Conservation (phyloP, 2,113 vertebrate genomes). For the Petaurus breviceps region DNA sequence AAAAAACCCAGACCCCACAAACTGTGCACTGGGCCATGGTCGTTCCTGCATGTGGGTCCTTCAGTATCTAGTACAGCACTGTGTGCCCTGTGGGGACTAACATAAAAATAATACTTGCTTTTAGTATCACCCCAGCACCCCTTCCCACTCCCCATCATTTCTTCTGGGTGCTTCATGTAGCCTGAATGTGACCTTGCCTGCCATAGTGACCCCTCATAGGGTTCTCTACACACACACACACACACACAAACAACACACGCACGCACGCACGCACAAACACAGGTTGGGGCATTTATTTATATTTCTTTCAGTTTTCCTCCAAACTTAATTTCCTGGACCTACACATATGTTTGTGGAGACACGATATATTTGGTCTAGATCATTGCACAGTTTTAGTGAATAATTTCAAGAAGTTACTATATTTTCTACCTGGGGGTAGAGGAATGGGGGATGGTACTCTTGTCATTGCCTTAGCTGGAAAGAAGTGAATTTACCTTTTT, state of each 20-base stretch:
- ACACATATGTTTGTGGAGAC: not conserved
- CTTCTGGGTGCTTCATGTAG: not conserved
- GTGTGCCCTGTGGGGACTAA: conserved; percentile 4
- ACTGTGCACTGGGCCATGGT: conserved; percentile 66
- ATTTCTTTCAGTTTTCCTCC: conserved; percentile 14
- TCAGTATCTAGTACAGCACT: conserved; percentile 57
- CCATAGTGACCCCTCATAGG: not conserved
- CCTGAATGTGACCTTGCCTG: conserved; percentile 21
- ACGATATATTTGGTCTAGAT: not conserved
- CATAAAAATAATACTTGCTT: conserved; percentile 25
- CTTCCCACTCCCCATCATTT: conserved; percentile 1
- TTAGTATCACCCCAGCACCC: not conserved
- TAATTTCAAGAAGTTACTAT: not conserved
- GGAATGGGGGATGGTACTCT: not conserved
- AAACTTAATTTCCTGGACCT: not conserved
- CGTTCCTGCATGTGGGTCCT: conserved; percentile 72
- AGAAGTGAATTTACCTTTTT: not conserved
- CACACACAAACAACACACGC: too few species aligned
- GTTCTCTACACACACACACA: not conserved
- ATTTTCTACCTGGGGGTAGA: not conserved
- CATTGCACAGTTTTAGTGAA: not conserved
- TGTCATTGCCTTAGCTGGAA: conserved; percentile 25
- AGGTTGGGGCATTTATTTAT: not conserved
- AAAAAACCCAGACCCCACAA: conserved; percentile 64
- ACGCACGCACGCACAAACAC: conserved; percentile 1